phyloP scores from a whole-genome alignment of 2,888 invertebrate species.

The Drosophila limbata region DNA sequence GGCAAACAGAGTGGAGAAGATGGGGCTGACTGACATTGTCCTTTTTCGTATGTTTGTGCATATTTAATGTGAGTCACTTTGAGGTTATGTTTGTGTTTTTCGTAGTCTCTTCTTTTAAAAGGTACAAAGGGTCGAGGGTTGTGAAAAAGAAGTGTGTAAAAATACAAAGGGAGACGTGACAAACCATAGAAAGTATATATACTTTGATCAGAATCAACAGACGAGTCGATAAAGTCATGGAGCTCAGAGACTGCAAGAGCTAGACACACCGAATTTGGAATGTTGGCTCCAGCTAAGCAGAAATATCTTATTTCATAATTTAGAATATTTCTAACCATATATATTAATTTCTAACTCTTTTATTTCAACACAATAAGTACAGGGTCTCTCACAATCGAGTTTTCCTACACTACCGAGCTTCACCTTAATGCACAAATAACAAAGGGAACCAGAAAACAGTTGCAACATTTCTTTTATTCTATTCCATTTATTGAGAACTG shows the following conservation, averaged over 20 bases:
- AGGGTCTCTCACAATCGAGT: neutral
- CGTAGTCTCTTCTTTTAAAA: neutral
- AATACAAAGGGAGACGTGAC: too few relatives aligned
- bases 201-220: neutral
- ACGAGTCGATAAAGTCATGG: too few relatives aligned
- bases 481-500: neutral
- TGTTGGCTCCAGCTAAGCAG: too few relatives aligned
- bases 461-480: conserved; percentile 10
- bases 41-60: conserved; percentile 64
- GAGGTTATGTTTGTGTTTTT: conserved; percentile 62
- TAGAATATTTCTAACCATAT: too few relatives aligned
- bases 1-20: conserved; percentile 8
- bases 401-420: neutral
- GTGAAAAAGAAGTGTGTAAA: neutral
- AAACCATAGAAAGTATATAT: too few relatives aligned
- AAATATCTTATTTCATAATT: too few relatives aligned
- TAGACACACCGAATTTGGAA: neutral
- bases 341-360: too few relatives aligned
- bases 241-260: neutral
- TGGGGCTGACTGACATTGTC: conserved; percentile 43
- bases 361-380: neutral
- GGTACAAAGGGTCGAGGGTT: neutral
- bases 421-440: conserved; percentile 27
- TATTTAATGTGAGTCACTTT: conserved; percentile 61
- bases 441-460: conserved; percentile 1